phyloP scores from a whole-genome alignment of 1,140 invertebrate species.

The Drosophila arawakana region DNA sequence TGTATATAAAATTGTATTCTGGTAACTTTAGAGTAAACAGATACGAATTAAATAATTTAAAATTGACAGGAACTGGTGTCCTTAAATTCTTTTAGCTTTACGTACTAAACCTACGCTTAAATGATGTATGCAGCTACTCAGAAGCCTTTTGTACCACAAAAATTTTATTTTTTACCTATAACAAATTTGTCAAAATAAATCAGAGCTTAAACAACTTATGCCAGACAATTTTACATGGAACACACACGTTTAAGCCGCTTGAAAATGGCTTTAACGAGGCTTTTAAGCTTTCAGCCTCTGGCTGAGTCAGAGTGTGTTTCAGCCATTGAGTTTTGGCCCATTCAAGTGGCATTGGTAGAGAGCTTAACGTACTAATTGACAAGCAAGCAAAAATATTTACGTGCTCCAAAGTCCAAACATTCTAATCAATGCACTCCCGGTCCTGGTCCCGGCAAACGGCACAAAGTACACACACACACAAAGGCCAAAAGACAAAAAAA shows the following conservation, averaged over 20 bases:
- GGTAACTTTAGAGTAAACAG: too few species aligned
- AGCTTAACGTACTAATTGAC: constrained; percentile 80
- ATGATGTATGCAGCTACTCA: too few species aligned
- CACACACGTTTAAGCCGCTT: background rate
- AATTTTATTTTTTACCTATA: too few species aligned
- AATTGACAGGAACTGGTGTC: too few species aligned
- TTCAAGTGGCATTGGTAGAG: constrained; percentile 21
- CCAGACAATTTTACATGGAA: too few species aligned
- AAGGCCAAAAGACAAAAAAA: constrained; percentile 13
- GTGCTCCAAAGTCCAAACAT: constrained; percentile 80
- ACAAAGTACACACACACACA: constrained; percentile 52
- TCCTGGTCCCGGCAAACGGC: background rate
- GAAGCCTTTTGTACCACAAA: too few species aligned
- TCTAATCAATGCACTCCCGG: constrained; percentile 78
- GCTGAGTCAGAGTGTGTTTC: background rate
- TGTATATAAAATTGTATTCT: too few species aligned
- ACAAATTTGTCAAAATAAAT: too few species aligned
- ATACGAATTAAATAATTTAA: too few species aligned
- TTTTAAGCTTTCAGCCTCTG: constrained; percentile 15
- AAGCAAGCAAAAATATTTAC: constrained; percentile 82
- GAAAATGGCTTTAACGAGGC: constrained; percentile 4
- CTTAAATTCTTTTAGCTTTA: too few species aligned
- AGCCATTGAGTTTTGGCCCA: background rate
- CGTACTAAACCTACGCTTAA: too few species aligned
- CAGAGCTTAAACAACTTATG: too few species aligned